Base-by-base conservation (phyloP, 2,113 vertebrate genomes). In the Nyctibius bracteatus region DNA sequence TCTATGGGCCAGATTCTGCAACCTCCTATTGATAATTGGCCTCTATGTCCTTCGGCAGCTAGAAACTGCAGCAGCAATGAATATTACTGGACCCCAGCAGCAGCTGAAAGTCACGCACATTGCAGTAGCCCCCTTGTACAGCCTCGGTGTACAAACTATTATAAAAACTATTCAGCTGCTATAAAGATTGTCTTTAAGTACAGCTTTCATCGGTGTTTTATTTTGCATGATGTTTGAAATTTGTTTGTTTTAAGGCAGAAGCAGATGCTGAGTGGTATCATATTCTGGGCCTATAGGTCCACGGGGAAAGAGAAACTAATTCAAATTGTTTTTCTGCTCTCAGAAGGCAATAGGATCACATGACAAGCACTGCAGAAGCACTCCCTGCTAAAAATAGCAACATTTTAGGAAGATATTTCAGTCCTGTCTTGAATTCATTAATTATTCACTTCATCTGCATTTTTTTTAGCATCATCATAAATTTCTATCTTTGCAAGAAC, bases 401-500 rank as follows among this genome's bases (percentile, higher is more conserved):
- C 83, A 63, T 95, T 90, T 82, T 92, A 90, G 92, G 86, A 90
- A 96, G 93, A 96, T 92, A 92, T 96, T 96, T 97, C 90, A 92
- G 88, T 96, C 72, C 54, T 96, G 62, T 96, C 86, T 59, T 81
- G 91, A 93, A 92, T 86, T 83, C 78, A 80, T 89, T 92, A 75
- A 94, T 94, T 57, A 73, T 79, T 80, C 92, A 85, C 66, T 96
- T 90, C 58, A 92, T 95, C 78, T 95, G 74, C 47, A 68, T 61
- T 68, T 89, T 92, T 96, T 96, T 96, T 92, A 92, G 70, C 68
- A 97, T 81, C 86, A 93, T 94, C 95, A 97, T 96, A 86, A 92
- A 92, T 95, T 87, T 88, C 90, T 95, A 4, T 86, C 95, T 95
- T 91, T 92, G 81, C 62, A 83, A 67, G 90, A 94, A 71, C 74